Evolutionary conservation across 2,113 vertebrate genomes (phyloP), one percentile per base, ranked within the genome.

Genomic region (Puma concolor): DNA sequence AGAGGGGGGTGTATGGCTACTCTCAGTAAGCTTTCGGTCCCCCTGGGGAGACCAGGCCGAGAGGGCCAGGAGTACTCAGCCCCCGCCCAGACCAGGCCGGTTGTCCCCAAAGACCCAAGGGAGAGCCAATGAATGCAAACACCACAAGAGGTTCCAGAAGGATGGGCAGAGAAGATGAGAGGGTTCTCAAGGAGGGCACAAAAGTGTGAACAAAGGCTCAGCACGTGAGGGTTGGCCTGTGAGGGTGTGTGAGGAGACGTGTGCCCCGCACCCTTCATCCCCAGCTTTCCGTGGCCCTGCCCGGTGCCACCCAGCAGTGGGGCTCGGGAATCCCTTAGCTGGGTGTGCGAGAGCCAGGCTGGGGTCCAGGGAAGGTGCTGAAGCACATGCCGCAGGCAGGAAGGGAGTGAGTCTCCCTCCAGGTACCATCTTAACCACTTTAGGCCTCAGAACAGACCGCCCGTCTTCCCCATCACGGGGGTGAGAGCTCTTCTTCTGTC

Each of bases 41-140:
- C 91, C 11, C 57, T 23, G 14, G 11, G 79, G 31, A 81, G 41
- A 50, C 36, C 38, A n/a, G 88, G 76, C 83, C 36, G 2, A n/a
- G 66, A 23, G 33, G 69, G 11, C 36, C 1, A 0, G 82, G 54
- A 3, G 5, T 31, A 31, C 54, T 10, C 0, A 1, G 21, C 50
- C 14, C 31, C 89, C 4, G 1, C 21, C 9, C 50, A 13, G 76
- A 44, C 9, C 50, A 13, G 77, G 54, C 44, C 60, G 33, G 12
- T 23, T 8, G 15, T 50, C 41, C 79, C 67, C 13, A 0, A 81
- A 29, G 74, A 16, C 60, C 69, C 31, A 3, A 3, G 48, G 54
- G 52, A 90, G 31, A 41, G 52, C 79, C 12, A 1, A 1, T 41
- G 33, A 76, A 60, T 5, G 7, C 25, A 14, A 19, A 82, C 29